Evolutionary conservation across 2,888 invertebrate genomes (phyloP).

Genomic region (Coronaproctus castanopsis): DNA sequence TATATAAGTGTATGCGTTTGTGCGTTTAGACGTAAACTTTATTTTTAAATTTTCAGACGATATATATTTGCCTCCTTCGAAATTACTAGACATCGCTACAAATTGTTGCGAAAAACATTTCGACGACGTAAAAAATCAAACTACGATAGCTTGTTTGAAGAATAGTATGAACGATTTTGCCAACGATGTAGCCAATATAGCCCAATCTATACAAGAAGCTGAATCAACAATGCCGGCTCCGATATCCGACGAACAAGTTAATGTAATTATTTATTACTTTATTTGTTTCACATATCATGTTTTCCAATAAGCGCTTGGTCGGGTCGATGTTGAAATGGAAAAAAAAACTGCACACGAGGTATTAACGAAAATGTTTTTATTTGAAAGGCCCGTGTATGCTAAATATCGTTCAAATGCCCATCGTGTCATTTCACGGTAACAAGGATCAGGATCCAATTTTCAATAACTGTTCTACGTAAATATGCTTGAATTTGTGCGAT

Average conservation of each 20-base stretch:
- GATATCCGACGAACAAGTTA: slow-evolving; percentile 13
- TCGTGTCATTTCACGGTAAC: too few species aligned
- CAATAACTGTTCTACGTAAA: too few species aligned
- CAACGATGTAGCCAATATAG: slow-evolving; percentile 20
- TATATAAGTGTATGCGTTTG: too few species aligned
- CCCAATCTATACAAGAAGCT: slow-evolving; percentile 21
- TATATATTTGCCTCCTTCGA: slow-evolving; percentile 7
- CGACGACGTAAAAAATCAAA: slow-evolving; percentile 15
- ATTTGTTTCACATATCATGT: background rate
- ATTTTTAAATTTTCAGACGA: slow-evolving; percentile 6
- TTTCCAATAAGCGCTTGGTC: background rate
- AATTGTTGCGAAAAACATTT: slow-evolving; percentile 17
- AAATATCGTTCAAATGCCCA: too few species aligned
- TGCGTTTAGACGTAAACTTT: too few species aligned
- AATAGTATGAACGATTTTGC: slow-evolving; percentile 19
- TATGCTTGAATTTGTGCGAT: too few species aligned
- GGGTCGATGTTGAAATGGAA: too few species aligned
- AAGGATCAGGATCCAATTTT: too few species aligned
- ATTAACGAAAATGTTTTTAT: too few species aligned
- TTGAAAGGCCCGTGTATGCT: too few species aligned
- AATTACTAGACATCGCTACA: slow-evolving; percentile 12
- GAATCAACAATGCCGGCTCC: slow-evolving; percentile 18
- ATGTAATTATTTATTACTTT: slow-evolving; percentile 13
- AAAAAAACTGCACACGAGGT: too few species aligned
- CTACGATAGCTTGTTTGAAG: slow-evolving; percentile 19